Evolutionary conservation across 1,140 invertebrate genomes (phyloP).

Genomic region (Drosophila simulans): DNA sequence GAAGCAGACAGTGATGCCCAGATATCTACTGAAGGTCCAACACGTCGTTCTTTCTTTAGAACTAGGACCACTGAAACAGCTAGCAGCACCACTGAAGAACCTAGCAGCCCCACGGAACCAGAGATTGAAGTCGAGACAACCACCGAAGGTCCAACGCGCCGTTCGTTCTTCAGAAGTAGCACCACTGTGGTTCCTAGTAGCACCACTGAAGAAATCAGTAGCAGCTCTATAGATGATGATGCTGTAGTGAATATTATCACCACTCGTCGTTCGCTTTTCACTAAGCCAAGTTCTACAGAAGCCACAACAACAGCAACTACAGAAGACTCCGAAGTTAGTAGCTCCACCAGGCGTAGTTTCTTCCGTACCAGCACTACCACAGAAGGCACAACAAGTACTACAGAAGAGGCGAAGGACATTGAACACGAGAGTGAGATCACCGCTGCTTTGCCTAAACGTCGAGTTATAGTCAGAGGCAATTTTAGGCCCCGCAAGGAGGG

Average conservation of each 20-base stretch:
- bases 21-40: slow-evolving; percentile 10
- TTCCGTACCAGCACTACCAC: slow-evolving; percentile 36
- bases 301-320: slow-evolving; percentile 2
- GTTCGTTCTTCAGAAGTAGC: slow-evolving; percentile 5
- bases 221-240: slow-evolving; percentile 4
- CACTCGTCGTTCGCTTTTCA: slow-evolving; percentile 24
- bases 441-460: slow-evolving; percentile 31
- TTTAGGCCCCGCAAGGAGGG: slow-evolving; percentile 63
- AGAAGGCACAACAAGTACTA: slow-evolving; percentile 6
- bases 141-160: slow-evolving; percentile 6
- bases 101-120: slow-evolving; percentile 1
- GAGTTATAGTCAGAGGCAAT: slow-evolving; percentile 55
- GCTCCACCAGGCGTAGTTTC: slow-evolving; percentile 19
- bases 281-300: slow-evolving; percentile 12
- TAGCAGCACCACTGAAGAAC: background rate
- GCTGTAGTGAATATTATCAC: slow-evolving; percentile 3
- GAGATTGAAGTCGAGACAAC: background rate
- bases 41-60: slow-evolving; percentile 8
- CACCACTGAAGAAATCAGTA: slow-evolving; percentile 8
- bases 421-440: slow-evolving; percentile 10
- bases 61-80: slow-evolving; percentile 6
- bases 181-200: background rate
- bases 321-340: slow-evolving; percentile 13
- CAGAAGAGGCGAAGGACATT: background rate
- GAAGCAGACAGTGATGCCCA: background rate